Evolutionary conservation across 2,888 invertebrate species (phyloP).

Genomic region (Xestia xanthographa): DNA sequence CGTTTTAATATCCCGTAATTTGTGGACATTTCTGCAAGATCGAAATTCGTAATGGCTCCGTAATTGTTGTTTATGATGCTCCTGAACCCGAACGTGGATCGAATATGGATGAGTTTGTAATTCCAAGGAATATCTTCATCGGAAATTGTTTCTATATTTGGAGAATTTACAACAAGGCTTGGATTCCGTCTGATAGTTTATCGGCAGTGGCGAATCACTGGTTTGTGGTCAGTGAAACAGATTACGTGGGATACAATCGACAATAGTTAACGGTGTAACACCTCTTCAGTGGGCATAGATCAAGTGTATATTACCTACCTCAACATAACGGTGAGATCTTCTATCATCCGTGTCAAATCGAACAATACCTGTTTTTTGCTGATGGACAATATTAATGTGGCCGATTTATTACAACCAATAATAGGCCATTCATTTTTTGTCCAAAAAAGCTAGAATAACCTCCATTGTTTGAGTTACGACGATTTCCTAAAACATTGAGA

Average conservation of each 20-base stretch:
- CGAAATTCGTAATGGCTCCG: constrained; percentile 30
- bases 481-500: constrained; percentile 40
- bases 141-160: constrained; percentile 23
- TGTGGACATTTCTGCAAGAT: constrained; percentile 45
- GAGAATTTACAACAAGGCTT: constrained; percentile 24
- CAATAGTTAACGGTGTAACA: constrained; percentile 65
- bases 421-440: constrained; percentile 48
- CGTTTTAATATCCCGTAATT: constrained; percentile 49
- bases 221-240: constrained; percentile 45
- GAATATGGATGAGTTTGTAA: constrained; percentile 35
- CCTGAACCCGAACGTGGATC: constrained; percentile 28
- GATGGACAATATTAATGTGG: constrained; percentile 59
- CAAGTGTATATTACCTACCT: constrained; percentile 61
- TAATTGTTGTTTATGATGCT: constrained; percentile 54
- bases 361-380: constrained; percentile 66
- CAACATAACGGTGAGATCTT: constrained; percentile 69
- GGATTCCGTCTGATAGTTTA: constrained; percentile 25
- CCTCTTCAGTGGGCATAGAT: constrained; percentile 54
- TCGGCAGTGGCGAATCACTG: constrained; percentile 31
- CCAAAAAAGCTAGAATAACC: constrained; percentile 32
- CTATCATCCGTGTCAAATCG: constrained; percentile 63
- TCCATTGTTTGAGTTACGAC: constrained; percentile 54
- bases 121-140: constrained; percentile 31
- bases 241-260: constrained; percentile 46
- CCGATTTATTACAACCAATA: constrained; percentile 55